Base-by-base conservation (phyloP, 2,797 vertebrate species). In the Muscicapa comitata region DNA sequence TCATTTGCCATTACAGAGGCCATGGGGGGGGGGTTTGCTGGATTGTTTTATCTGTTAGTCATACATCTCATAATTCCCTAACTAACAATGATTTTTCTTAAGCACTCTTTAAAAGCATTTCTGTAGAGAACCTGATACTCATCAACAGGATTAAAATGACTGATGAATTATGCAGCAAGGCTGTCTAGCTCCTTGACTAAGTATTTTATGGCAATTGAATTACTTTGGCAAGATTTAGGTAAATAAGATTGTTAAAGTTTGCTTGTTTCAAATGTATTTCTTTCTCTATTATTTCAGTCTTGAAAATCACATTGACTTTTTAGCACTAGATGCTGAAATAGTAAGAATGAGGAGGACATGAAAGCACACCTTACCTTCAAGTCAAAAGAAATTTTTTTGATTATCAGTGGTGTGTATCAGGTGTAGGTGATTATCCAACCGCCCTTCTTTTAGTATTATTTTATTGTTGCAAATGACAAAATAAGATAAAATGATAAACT, bases 161-260 rank as follows among this genome's bases (percentile, higher is more conserved):
- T 94, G 40, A 72, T 96, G 88, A 97, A 96, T 97, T 97, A 94
- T 89, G 75, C 72, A 97, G 59, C 71, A 95, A 85, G 71, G 12
- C 77, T 95, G 71, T 80, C 89, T 96, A 94, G 61, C 93, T 97
- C 61, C 88, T 94, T 76, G 54, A 91, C 82, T 90, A 93, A 97
- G 85, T 96, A 66, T 95, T 76, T 96, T 91, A 81, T 47, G 38
- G 16, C 87, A 94, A 86, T 66, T 48, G 71, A 94, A 93, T 96
- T 95, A 93, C 87, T 95, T 89, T 88, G 86, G 74, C n/a, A 26
- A 26, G 51, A 55, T 79, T 92, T 97, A 89, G 40, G 65, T 71
- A 95, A 80, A 62, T 31, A 92, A 92, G 35, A 75, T 28, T 25
- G 84, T 79, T 96, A 57, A 96, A 85, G 31, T 94, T 96, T 94